Percentiles rank a stretch among this genome's conserved stretches.
phyloP scores from a whole-genome alignment of 2,797 vertebrate species.

The Gambusia yucatana region DNA sequence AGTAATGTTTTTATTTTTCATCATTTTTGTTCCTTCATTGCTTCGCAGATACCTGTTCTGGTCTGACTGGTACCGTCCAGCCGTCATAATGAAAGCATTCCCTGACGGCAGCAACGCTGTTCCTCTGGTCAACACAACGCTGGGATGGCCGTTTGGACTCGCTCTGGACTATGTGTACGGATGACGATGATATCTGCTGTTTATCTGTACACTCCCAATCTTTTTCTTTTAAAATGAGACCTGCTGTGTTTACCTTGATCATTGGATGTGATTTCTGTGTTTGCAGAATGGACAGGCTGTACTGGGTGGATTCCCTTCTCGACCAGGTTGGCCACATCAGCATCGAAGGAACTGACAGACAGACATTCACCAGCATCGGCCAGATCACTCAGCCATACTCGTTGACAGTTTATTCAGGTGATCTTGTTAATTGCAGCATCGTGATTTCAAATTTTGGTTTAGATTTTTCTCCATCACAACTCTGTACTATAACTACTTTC shows the following conservation, averaged over 20 bases:
- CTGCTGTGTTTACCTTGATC: neutral
- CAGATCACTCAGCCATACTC: conserved; percentile 80
- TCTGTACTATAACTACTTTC: neutral
- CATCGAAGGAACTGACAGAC: conserved; percentile 69
- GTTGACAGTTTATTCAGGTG: conserved; percentile 76
- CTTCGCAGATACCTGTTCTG: conserved; percentile 78
- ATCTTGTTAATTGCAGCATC: conserved; percentile 3
- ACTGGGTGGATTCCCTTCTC: conserved; percentile 80
- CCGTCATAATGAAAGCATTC: conserved; percentile 75
- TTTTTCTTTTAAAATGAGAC: neutral
- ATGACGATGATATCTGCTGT: neutral
- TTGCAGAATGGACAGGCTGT: conserved; percentile 72
- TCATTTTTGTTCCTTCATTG: neutral
- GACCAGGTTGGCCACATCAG: conserved; percentile 71
- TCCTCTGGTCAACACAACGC: conserved; percentile 80
- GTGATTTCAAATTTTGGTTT: neutral
- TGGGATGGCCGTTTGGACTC: conserved; percentile 79
- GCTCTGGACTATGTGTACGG: conserved; percentile 77
- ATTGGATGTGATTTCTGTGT: neutral
- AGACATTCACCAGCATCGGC: conserved; percentile 73
- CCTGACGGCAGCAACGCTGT: conserved; percentile 77
- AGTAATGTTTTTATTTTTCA: neutral
- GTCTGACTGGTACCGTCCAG: conserved; percentile 81
- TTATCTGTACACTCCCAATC: neutral
- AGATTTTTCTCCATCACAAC: neutral